Base-by-base conservation (phyloP, 1,140 invertebrate species). In the Carposina sasakii region DNA sequence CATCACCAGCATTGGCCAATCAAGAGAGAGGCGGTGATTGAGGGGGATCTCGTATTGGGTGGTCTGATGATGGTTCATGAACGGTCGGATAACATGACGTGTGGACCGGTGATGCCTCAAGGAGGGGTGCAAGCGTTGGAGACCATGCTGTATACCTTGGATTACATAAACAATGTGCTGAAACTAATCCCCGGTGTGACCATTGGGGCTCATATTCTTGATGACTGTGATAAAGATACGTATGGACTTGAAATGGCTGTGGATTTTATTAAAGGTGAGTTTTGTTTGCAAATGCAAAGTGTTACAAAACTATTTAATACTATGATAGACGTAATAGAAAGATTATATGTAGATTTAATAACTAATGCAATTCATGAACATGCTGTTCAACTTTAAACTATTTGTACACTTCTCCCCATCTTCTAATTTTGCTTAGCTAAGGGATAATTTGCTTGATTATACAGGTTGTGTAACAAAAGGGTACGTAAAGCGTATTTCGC, bases 241-340 rank as follows among this genome's bases (percentile, higher is more conserved):
- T 98, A 97, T 74, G 96, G 97, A 3, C 84, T 98, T 26, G 96
- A 98, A 68, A 97, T 98, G 91, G 94, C 96, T 5, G 94, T 98
- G 5, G 96, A 98, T 79, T 98, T 98, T 74, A 98, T 98, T 52
- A 96, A 98, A 92, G 96, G 96, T 98, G 84, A n/a, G n/a, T n/a
- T n/a, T n/a, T n/a, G n/a, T n/a, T n/a, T n/a, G n/a, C n/a, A n/a
- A n/a, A n/a, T n/a, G n/a, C n/a, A n/a, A n/a, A n/a, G n/a, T n/a
- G n/a, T n/a, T n/a, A n/a, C n/a, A n/a, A n/a, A n/a, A n/a, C n/a
- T n/a, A n/a, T n/a, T n/a, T n/a, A n/a, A n/a, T n/a, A n/a, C n/a
- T n/a, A n/a, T n/a, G n/a, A n/a, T n/a, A n/a, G n/a, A n/a, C n/a
- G n/a, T n/a, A n/a, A n/a, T n/a, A n/a, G n/a, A n/a, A n/a, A n/a